A percentile compares a stretch with the other conserved stretches of the same genome.
phyloP scores from a whole-genome alignment of 2,888 invertebrate genomes.

The Rotaria magnacalcarata region DNA sequence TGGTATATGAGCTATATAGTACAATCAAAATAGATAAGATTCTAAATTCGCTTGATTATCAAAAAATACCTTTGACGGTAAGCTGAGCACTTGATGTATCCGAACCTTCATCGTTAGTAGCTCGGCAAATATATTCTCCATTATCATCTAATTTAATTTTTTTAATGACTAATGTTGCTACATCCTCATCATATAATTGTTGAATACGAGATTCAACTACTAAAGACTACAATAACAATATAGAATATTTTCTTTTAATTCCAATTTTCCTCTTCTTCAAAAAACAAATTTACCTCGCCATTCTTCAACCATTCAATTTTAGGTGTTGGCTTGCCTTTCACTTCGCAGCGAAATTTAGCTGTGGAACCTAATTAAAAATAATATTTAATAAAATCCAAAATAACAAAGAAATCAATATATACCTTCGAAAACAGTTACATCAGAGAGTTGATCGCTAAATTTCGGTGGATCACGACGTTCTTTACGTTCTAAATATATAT shows the following conservation, averaged over 20 bases:
- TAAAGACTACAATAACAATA: conserved; percentile 57
- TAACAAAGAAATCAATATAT: neutral
- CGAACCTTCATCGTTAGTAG: conserved; percentile 83
- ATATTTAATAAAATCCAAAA: neutral
- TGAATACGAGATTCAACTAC: neutral
- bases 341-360: conserved; percentile 46
- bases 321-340: conserved; percentile 50
- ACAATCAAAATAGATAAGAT: neutral
- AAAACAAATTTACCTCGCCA: conserved; percentile 67
- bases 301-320: conserved; percentile 87
- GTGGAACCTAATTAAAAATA: conserved; percentile 1
- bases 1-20: neutral
- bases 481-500: conserved; percentile 13
- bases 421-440: conserved; percentile 23
- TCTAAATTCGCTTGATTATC: neutral
- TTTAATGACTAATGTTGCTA: conserved; percentile 74
- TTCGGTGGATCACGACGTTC: conserved; percentile 13
- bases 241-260: conserved; percentile 60
- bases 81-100: conserved; percentile 65
- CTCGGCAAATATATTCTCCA: conserved; percentile 86
- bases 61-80: conserved; percentile 38
- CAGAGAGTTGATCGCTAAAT: neutral
- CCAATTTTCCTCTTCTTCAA: too few species aligned
- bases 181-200: conserved; percentile 62
- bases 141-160: conserved; percentile 78